Base-by-base conservation (phyloP, 2,888 invertebrate genomes). In the Notocelia uddmanniana region DNA sequence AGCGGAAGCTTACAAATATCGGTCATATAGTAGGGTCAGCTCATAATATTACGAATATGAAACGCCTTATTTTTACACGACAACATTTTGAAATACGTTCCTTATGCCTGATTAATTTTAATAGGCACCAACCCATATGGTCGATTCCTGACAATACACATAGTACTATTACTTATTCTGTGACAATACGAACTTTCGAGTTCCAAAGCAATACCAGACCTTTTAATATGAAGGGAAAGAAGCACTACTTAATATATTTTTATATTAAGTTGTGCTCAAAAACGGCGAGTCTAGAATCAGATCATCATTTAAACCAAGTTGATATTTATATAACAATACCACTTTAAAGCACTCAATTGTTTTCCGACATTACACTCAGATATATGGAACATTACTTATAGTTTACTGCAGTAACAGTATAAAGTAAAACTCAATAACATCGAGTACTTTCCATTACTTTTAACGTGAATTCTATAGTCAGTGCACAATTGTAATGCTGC, bases 401-500 rank as follows among this genome's bases (percentile, higher is more conserved):
- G 34, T 19, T 57, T 34, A 34, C 57, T 34, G 26, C n/a, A 55
- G 26, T 55, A 34, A 34, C 13, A 18, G 57, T 57, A 18, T 57
- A 63, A 50, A 63, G 31, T 62, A 62, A 34, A 34, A 63, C 45
- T 10, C 19, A 34, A 34, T 34, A n/a, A 31, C 15, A 19, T 26
- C 48, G 26, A 63, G 50, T 63, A 52, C 78, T 80, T 78, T 79
- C 75, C 79, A 79, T 79, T 77, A 78, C 79, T 78, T 80, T 82
- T 87, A 83, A 84, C 77, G 80, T 77, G 73, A 75, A 79, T 78
- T 71, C 75, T 77, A 77, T 76, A 78, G 31, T 31, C 31, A 67
- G 75, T 70, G 76, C 84, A 87, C 86, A 87, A 87, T 84, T 81
- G 82, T 82, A 82, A 81, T 80, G 80, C 70, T 74, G 76, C 76